A percentile compares a stretch with the other conserved stretches of the same genome.
Conservation (phyloP, 2,888 invertebrate species). For the Colostygia pectinataria region DNA sequence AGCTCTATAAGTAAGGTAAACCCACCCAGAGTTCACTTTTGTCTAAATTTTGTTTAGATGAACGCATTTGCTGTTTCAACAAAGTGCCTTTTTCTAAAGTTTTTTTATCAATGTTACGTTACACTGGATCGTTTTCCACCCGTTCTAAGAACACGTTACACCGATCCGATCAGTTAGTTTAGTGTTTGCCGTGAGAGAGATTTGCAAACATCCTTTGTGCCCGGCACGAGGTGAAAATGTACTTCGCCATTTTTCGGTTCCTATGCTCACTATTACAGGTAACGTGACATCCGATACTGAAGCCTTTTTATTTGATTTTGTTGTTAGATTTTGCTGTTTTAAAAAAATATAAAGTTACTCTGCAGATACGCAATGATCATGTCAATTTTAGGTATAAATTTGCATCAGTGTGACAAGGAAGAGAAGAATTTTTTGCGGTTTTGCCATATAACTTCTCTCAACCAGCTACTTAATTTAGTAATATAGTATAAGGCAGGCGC, state of each 20-base stretch:
- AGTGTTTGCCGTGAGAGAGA: constrained; percentile 60
- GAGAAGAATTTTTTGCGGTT: background rate
- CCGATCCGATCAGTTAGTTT: constrained; percentile 59
- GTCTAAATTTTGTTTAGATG: too few relatives aligned
- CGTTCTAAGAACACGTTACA: constrained; percentile 42
- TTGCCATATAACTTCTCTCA: background rate
- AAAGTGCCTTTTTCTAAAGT: background rate
- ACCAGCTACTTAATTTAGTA: constrained; percentile 25
- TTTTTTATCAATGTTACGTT: constrained; percentile 22
- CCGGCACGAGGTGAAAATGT: constrained; percentile 45
- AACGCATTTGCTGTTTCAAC: too few relatives aligned
- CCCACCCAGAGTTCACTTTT: background rate
- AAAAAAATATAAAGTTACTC: too few relatives aligned
- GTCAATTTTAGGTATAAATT: too few relatives aligned
- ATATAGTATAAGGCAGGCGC: constrained; percentile 27
- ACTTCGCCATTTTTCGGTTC: constrained; percentile 43
- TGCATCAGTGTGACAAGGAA: too few relatives aligned
- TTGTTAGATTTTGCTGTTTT: constrained; percentile 10
- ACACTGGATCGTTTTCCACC: constrained; percentile 26
- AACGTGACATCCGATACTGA: constrained; percentile 32
- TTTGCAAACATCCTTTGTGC: constrained; percentile 64
- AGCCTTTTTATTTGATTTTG: constrained; percentile 19
- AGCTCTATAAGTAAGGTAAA: background rate
- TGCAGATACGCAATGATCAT: too few relatives aligned
- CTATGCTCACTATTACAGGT: constrained; percentile 37